Evolutionary conservation across 64 coral and sea anemone genomes (phyloP).

Genomic region (Montipora efflorescens): DNA sequence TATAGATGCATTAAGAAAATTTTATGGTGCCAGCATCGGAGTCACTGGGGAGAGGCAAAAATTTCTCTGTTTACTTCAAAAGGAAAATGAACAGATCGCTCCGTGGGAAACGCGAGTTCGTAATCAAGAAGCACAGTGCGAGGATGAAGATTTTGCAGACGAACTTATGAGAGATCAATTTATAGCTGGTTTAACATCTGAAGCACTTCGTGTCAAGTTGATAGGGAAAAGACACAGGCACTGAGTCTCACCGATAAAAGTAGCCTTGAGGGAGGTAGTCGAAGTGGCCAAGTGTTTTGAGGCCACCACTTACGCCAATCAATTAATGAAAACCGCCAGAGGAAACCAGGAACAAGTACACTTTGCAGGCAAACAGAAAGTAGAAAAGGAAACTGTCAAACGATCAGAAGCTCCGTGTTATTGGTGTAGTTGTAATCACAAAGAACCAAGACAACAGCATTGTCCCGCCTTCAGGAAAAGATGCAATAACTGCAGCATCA

Average conservation of each 20-base stretch:
- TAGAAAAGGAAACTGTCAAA: too few species aligned
- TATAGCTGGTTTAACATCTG: slow-evolving; percentile 60
- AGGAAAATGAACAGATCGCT: slow-evolving; percentile 42
- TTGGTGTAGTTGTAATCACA: too few species aligned
- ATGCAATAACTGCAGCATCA: too few species aligned
- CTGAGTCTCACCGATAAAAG: slow-evolving; percentile 6
- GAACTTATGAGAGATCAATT: slow-evolving; percentile 62
- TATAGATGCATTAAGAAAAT: slow-evolving; percentile 44
- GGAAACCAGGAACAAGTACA: too few species aligned
- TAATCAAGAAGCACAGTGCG: slow-evolving; percentile 58
- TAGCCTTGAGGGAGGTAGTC: slow-evolving; percentile 21
- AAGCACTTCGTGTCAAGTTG: slow-evolving; percentile 55
- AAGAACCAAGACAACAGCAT: too few species aligned
- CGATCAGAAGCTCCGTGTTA: too few species aligned
- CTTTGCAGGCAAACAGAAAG: too few species aligned
- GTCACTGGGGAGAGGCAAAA: slow-evolving; percentile 35
- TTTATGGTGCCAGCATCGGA: slow-evolving; percentile 30
- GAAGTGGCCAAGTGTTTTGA: not conserved
- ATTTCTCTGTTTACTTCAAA: slow-evolving; percentile 37
- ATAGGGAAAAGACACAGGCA: slow-evolving; percentile 55
- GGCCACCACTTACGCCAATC: too few species aligned
- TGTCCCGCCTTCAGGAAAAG: too few species aligned
- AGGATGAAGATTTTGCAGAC: not conserved
- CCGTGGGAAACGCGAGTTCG: slow-evolving; percentile 54
- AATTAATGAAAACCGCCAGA: too few species aligned